Conservation (phyloP, 2,888 invertebrate genomes). For the Agrotis segetum region DNA sequence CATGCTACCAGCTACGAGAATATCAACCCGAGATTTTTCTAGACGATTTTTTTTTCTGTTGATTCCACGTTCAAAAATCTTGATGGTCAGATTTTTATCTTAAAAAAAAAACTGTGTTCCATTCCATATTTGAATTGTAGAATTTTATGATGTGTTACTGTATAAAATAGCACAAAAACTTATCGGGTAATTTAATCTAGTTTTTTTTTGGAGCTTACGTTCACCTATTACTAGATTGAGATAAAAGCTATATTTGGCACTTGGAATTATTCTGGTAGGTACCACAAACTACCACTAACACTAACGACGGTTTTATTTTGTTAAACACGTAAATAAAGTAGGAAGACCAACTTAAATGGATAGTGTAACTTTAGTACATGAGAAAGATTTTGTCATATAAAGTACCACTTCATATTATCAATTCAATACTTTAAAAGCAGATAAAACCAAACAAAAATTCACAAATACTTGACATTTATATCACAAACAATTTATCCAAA, state of each 20-base stretch:
- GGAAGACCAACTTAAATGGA: background rate
- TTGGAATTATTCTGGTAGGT: constrained; percentile 38
- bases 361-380: background rate
- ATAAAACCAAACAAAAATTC: constrained; percentile 32
- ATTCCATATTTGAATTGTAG: constrained; percentile 46
- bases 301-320: constrained; percentile 26
- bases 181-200: constrained; percentile 49
- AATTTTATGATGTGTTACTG: constrained; percentile 43
- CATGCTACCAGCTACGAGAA: constrained; percentile 36
- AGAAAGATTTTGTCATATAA: background rate
- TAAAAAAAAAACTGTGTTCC: background rate
- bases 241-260: constrained; percentile 41
- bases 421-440: constrained; percentile 6
- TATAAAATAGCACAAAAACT: constrained; percentile 46
- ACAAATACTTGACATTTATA: constrained; percentile 41
- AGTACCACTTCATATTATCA: constrained; percentile 21
- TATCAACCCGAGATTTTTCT: background rate
- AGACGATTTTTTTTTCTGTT: background rate
- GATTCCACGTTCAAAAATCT: constrained; percentile 14
- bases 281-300: too few relatives aligned
- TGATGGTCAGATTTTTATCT: constrained; percentile 6
- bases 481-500: constrained; percentile 58
- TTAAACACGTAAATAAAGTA: background rate
- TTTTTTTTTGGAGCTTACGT: constrained; percentile 33
- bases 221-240: constrained; percentile 20